phyloP scores from a whole-genome alignment of 2,113 vertebrate genomes.

The Aegotheles bennettii region DNA sequence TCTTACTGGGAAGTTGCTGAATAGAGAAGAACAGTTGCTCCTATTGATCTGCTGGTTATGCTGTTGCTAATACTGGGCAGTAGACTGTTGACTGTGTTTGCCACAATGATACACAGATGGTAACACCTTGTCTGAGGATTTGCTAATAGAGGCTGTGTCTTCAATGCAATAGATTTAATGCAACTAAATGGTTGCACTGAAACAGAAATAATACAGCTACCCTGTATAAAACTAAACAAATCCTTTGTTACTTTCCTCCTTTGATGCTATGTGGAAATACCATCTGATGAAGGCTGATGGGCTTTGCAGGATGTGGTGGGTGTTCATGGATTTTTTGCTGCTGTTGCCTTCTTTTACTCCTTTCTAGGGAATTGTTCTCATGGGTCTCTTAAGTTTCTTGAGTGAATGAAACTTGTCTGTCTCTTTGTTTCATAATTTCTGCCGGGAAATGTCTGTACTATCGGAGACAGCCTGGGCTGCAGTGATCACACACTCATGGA shows the following conservation, averaged over 20 bases:
- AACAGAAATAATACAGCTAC: neutral
- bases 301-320: neutral
- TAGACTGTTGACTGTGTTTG: neutral
- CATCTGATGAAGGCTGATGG: neutral
- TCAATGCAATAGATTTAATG: neutral
- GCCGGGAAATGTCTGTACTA: neutral
- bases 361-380: neutral
- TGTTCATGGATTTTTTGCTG: accelerated
- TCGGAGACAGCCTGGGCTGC: too few relatives aligned
- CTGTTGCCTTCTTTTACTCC: neutral
- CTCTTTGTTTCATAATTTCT: neutral
- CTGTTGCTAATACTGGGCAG: neutral
- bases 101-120: accelerated
- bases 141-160: neutral
- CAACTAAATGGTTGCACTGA: neutral
- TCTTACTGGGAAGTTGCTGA: neutral
- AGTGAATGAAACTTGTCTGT: neutral
- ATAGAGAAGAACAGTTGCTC: neutral
- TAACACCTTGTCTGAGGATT: neutral
- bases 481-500: too few relatives aligned
- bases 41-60: accelerated
- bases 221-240: neutral
- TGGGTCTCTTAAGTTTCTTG: neutral
- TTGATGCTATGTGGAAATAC: neutral
- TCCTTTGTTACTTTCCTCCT: neutral